Evolutionary conservation across 1,140 invertebrate genomes (phyloP).

Genomic region (Sycophaga agraensis): DNA sequence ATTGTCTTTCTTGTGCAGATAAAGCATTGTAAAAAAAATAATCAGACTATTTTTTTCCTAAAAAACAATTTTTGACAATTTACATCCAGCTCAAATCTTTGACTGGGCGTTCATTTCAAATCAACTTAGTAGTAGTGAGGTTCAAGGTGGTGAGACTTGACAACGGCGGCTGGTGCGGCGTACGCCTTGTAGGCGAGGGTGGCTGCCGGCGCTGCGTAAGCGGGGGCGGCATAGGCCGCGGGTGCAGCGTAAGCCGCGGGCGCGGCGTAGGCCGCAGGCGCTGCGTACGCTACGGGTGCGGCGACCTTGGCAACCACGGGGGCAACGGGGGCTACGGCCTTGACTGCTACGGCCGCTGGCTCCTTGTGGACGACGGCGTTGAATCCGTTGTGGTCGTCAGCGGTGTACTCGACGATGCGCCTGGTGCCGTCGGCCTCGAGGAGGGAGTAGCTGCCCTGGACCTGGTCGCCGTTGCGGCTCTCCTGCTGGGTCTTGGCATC

Average conservation of each 20-base stretch:
- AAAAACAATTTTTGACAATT: too few species aligned
- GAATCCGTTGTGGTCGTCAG: constrained; percentile 60
- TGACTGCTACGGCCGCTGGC: constrained; percentile 49
- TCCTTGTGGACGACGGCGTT: constrained; percentile 63
- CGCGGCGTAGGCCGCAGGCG: constrained; percentile 28
- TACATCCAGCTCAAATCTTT: too few species aligned
- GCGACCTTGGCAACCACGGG: constrained; percentile 36
- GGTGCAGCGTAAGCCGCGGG: constrained; percentile 26
- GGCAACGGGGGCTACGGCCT: constrained; percentile 35
- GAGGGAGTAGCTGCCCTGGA: constrained; percentile 61
- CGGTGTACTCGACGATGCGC: constrained; percentile 61
- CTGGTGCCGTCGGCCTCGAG: constrained; percentile 62
- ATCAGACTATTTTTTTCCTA: too few species aligned
- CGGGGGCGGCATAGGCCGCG: constrained; percentile 32
- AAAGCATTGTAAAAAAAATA: not conserved
- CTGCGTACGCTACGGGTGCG: constrained; percentile 32
- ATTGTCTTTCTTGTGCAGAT: not conserved
- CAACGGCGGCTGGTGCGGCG: not conserved
- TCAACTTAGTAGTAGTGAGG: not conserved
- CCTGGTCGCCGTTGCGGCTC: constrained; percentile 58
- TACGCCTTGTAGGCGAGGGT: not conserved
- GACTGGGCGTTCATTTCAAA: not conserved
- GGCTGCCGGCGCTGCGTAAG: constrained; percentile 50
- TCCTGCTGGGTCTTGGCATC: constrained; percentile 61
- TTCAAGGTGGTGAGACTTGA: not conserved